These are phyloP conservation scores for Neodontobutis hainanensis DNA, from an alignment of 2,113 vertebrate genomes.

Conservation along the genomic window DNA sequence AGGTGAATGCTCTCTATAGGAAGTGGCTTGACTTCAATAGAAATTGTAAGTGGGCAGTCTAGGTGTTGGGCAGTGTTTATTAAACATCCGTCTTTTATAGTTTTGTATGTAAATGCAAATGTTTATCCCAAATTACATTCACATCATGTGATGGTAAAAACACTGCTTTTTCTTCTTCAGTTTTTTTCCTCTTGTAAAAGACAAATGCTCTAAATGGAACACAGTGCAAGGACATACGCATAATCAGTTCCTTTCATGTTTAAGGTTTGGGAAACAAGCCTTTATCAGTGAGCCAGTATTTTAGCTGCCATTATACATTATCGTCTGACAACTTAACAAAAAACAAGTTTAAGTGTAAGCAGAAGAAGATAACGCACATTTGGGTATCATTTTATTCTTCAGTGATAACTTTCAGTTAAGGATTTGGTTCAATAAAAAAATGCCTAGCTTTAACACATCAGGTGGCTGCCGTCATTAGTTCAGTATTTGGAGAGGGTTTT, in stretches of 20 bases:
- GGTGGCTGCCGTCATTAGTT: neutral
- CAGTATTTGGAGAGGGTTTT: constrained; percentile 1
- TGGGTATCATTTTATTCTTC: no score
- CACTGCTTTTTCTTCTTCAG: neutral
- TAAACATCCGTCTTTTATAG: neutral
- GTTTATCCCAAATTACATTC: constrained; percentile 1
- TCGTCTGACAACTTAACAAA: neutral
- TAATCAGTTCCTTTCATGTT: constrained; percentile 10
- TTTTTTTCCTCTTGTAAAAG: neutral
- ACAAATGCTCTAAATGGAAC: constrained; percentile 8
- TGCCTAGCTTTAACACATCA: neutral
- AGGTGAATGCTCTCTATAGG: constrained; percentile 9
- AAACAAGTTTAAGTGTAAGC: no score
- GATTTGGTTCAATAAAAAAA: no score
- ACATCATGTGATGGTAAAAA: neutral
- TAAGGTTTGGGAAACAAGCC: constrained; percentile 7
- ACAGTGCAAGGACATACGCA: neutral
- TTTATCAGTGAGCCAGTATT: neutral
- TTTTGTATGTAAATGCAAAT: neutral
- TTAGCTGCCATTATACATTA: neutral
- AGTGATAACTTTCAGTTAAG: no score
- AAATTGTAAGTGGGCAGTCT: neutral
- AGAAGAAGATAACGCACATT: no score
- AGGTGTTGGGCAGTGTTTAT: no score
- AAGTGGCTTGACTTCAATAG: neutral